These are phyloP conservation scores for Agrochola lota DNA, from an alignment of 2,888 invertebrate species.

Conservation along the genomic window DNA sequence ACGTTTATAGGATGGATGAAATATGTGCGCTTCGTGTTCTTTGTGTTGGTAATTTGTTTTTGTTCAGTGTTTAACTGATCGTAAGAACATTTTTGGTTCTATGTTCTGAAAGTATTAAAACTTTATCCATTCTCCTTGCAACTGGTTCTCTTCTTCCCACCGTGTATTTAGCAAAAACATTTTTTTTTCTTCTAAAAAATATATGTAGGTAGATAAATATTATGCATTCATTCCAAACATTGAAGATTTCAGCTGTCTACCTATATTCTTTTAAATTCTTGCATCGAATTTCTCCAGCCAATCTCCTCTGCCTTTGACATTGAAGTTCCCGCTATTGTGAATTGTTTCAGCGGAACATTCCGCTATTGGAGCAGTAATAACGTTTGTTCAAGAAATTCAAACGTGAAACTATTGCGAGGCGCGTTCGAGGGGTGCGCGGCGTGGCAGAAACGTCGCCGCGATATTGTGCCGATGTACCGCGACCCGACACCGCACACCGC, in stretches of 20 bases:
- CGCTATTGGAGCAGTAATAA: slow-evolving; percentile 86
- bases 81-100: not conserved
- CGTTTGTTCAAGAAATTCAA: slow-evolving; percentile 88
- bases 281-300: slow-evolving; percentile 75
- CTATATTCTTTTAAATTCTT: slow-evolving; percentile 73
- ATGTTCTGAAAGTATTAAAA: not conserved
- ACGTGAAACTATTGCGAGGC: slow-evolving; percentile 85
- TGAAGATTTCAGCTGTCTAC: slow-evolving; percentile 57
- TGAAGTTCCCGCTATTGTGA: slow-evolving; percentile 85
- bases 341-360: slow-evolving; percentile 86
- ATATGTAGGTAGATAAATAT: not conserved
- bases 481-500: slow-evolving; percentile 28
- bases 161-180: not conserved
- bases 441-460: slow-evolving; percentile 74
- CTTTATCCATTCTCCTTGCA: not conserved
- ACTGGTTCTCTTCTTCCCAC: not conserved
- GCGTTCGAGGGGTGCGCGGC: slow-evolving; percentile 71
- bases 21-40: not conserved
- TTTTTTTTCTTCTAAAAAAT: not conserved
- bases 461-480: slow-evolving; percentile 36
- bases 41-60: not conserved
- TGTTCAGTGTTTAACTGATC: not conserved
- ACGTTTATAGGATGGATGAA: not conserved
- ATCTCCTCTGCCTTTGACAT: slow-evolving; percentile 86
- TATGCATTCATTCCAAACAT: slow-evolving; percentile 40